Percentiles rank a stretch among this genome's conserved stretches.
phyloP scores from a whole-genome alignment of 2,888 invertebrate species.

The Andrena flavipes region DNA sequence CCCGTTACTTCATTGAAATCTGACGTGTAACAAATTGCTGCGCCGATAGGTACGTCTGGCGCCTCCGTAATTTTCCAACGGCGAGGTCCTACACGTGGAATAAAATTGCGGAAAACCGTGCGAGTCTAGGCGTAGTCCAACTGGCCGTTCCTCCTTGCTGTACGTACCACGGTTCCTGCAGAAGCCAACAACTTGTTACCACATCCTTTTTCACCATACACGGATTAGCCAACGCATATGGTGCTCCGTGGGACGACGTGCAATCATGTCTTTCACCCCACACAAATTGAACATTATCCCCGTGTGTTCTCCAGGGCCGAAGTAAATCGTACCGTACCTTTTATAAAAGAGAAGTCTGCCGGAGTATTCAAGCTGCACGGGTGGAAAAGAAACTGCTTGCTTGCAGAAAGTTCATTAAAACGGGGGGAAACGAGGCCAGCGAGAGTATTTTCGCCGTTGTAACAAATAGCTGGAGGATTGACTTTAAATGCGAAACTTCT shows the following conservation, averaged over 20 bases:
- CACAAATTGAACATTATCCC: background rate
- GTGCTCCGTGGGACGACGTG: background rate
- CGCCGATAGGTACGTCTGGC: conserved; percentile 55
- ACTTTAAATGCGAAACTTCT: conserved; percentile 55
- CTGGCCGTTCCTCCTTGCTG: background rate
- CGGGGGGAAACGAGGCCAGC: background rate
- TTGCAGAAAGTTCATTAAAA: conserved; percentile 37
- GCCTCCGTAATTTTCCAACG: conserved; percentile 1
- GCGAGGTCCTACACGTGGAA: background rate
- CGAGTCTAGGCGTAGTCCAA: background rate
- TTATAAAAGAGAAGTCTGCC: no score
- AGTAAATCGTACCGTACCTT: background rate
- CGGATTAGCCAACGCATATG: background rate
- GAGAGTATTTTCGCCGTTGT: conserved; percentile 36
- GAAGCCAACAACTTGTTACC: background rate
- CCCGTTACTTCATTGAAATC: conserved; percentile 75
- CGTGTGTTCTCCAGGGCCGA: background rate
- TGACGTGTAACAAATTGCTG: conserved; percentile 76
- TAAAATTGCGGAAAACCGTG: background rate
- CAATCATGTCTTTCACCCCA: background rate
- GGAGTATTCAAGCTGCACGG: background rate
- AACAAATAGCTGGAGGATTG: conserved; percentile 49
- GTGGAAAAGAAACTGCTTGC: conserved; percentile 5
- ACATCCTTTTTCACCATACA: background rate
- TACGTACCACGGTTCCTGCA: background rate